Percentiles rank a stretch among this genome's conserved stretches.
Conservation (phyloP, 2,797 vertebrate genomes). For the Phrynocephalus guinanensis region DNA sequence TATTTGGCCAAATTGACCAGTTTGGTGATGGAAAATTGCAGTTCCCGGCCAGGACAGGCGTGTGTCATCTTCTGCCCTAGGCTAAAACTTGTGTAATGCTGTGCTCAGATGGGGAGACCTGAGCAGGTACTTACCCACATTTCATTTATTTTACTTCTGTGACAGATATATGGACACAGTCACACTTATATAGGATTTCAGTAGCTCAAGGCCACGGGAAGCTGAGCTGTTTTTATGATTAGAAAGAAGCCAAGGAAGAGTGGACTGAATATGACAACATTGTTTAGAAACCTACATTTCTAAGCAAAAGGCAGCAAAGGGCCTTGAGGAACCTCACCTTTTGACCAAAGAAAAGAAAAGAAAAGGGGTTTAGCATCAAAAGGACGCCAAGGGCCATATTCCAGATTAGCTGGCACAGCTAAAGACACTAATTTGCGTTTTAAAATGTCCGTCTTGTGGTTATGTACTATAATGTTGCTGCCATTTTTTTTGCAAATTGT, state of each 20-base stretch:
- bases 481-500: too few relatives aligned
- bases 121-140: background rate
- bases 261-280: background rate
- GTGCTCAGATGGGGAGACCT: background rate
- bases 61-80: background rate
- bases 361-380: too few relatives aligned
- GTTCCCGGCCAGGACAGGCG: background rate
- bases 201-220: background rate
- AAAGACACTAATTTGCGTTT: too few relatives aligned
- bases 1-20: slow-evolving; percentile 4
- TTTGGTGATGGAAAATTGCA: background rate
- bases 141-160: background rate
- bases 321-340: background rate
- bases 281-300: slow-evolving; percentile 24
- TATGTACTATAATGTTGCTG: too few relatives aligned
- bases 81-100: background rate
- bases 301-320: background rate
- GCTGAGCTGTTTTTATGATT: background rate
- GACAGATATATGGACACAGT: background rate
- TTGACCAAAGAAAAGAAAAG: background rate
- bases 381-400: too few relatives aligned
- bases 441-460: too few relatives aligned
- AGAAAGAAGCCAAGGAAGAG: background rate
- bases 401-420: too few relatives aligned
- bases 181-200: background rate